These are phyloP conservation scores for Pterobdella sp. DNA, from an alignment of 2,888 invertebrate species.

Conservation along the genomic window DNA sequence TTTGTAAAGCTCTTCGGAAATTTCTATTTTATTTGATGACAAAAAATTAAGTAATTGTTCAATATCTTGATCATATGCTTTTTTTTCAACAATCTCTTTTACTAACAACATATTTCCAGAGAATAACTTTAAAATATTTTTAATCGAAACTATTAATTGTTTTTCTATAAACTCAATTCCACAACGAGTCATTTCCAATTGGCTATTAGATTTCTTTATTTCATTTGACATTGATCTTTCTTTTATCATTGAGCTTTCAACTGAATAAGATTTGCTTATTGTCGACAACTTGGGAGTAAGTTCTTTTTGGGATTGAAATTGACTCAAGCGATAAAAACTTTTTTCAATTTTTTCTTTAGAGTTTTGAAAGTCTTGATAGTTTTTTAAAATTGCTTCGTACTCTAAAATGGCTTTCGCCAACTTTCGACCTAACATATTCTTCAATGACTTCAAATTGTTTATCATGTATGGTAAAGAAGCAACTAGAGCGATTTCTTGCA, in stretches of 20 bases:
- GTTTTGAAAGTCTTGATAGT: not conserved
- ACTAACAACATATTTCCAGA: not conserved
- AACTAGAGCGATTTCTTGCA: not conserved
- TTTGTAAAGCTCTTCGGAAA: not conserved
- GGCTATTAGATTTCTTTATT: not conserved
- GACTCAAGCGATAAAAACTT: not conserved
- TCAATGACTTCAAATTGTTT: not conserved
- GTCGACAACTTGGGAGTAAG: not conserved
- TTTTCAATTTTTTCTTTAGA: not conserved
- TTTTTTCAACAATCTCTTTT: not conserved
- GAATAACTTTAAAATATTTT: not conserved
- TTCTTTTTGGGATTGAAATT: not conserved
- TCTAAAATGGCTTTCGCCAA: not conserved
- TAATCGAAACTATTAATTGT: not conserved
- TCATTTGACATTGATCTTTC: not conserved
- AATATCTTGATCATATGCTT: not conserved
- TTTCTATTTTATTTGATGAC: not conserved
- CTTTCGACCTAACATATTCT: slow-evolving; percentile 1
- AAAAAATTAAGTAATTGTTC: not conserved
- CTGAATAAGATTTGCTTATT: not conserved
- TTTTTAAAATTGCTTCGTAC: not conserved
- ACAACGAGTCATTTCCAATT: not conserved
- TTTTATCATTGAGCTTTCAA: not conserved
- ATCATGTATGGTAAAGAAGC: not conserved
- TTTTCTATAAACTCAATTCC: not conserved